Evolutionary conservation across 2,888 invertebrate genomes (phyloP).

Genomic region (Andrena camellia): DNA sequence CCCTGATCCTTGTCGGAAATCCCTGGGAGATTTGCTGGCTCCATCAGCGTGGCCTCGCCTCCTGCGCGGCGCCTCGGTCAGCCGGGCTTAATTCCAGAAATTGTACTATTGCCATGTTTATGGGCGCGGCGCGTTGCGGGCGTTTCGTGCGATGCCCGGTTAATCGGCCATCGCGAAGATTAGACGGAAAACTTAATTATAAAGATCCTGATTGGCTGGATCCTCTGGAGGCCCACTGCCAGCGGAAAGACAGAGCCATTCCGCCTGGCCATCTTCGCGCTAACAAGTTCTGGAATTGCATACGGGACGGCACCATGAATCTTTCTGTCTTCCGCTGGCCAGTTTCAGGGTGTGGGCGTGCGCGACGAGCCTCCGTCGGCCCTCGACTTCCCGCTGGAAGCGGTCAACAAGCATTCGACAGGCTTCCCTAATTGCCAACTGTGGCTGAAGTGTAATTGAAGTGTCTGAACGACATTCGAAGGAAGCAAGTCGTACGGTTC

Average conservation of each 20-base stretch:
- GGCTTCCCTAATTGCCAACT: neutral
- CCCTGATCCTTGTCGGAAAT: slow-evolving; percentile 69
- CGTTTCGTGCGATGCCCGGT: slow-evolving; percentile 67
- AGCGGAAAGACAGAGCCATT: slow-evolving; percentile 48
- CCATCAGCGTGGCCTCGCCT: slow-evolving; percentile 56
- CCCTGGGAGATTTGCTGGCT: slow-evolving; percentile 64
- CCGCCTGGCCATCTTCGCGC: slow-evolving; percentile 35
- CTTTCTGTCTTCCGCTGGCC: slow-evolving; percentile 20
- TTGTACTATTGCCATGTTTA: slow-evolving; percentile 76
- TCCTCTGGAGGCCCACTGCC: slow-evolving; percentile 76
- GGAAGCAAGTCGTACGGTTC: too few species aligned
- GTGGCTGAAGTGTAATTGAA: neutral
- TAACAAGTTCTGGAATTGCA: slow-evolving; percentile 64
- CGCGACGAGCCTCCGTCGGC: neutral
- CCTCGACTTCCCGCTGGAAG: neutral
- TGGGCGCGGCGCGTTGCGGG: slow-evolving; percentile 62
- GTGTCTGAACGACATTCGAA: too few species aligned
- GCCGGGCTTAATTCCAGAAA: slow-evolving; percentile 73
- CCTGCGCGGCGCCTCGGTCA: slow-evolving; percentile 38
- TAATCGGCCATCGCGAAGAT: slow-evolving; percentile 81
- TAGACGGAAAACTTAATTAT: slow-evolving; percentile 83
- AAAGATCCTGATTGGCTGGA: slow-evolving; percentile 82
- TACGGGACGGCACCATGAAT: slow-evolving; percentile 38
- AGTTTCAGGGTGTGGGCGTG: neutral
- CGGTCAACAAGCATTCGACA: slow-evolving; percentile 1